Percentiles rank a stretch among this genome's conserved stretches.
These are phyloP conservation scores for Triplophysa siluroides DNA, from an alignment of 2,113 vertebrate genomes.

Conservation along the genomic window DNA sequence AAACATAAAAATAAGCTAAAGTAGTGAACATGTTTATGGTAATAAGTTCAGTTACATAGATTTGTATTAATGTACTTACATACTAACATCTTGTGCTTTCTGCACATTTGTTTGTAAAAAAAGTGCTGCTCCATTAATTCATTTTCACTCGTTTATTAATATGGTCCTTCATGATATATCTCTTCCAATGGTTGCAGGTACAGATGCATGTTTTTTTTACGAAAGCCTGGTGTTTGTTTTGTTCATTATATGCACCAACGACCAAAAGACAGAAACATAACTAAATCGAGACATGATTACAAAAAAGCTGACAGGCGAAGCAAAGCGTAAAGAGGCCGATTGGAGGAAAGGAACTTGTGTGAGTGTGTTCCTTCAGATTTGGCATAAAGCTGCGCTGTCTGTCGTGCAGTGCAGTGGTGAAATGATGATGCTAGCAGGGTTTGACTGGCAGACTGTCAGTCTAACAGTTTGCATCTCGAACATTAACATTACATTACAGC, in stretches of 20 bases:
- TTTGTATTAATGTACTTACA: too few species aligned
- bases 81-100: too few species aligned
- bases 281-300: conserved; percentile 19
- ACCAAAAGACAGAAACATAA: conserved; percentile 27
- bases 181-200: background rate
- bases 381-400: conserved; percentile 3
- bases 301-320: conserved; percentile 16
- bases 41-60: too few species aligned
- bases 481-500: conserved; percentile 20
- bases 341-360: background rate
- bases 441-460: conserved; percentile 7
- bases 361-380: conserved; percentile 10
- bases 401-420: background rate
- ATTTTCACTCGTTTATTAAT: too few species aligned
- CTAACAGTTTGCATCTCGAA: background rate
- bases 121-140: too few species aligned
- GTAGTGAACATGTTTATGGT: too few species aligned
- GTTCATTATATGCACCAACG: conserved; percentile 33
- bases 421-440: background rate
- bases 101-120: too few species aligned
- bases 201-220: conserved; percentile 18
- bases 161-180: too few species aligned
- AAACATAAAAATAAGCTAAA: too few species aligned
- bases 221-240: background rate
- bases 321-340: background rate